Base-by-base conservation (phyloP, 2,797 vertebrate genomes). In the Staurois parvus region DNA sequence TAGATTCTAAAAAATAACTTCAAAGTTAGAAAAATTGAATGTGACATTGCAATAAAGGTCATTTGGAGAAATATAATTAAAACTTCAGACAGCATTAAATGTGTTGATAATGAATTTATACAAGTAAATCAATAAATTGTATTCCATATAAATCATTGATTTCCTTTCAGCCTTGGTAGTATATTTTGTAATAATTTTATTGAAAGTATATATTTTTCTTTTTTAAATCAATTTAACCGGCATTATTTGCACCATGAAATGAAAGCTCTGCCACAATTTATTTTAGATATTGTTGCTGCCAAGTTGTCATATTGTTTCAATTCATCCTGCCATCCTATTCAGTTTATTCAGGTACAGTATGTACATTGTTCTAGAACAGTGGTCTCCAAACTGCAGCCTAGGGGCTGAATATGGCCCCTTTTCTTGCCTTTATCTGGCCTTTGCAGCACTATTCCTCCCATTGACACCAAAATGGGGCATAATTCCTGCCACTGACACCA, bases 31-130 rank as follows among this genome's bases (percentile, higher is more conserved):
- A 52, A 77, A 81, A 84, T 84, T 13, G 30, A 64, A 82, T 72
- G 48, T 82, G 79, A 82, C 67, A 78, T 86, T 66, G 76, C 37
- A 81, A 42, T 40, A 82, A 72, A 72, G 67, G 79, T 86, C 67
- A 82, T 26, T 86, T 70, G 17, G 48, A 62, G 26, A 86, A 67
- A 82, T 81, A 77, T 81, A 82, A 77, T 82, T 85, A 77, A 62
- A 81, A 86, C 52, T 86, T 82, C 73, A 77, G 48, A 64, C 52
- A 82, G 24, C 15, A 80, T 80, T 80, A 85, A 68, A 74, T 67
- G 37, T 48, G 11, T 9, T 29, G 56, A 42, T 68, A 85, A 80
- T 74, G 42, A 80, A 72, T 85, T 79, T 15, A 52, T 52, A 52
- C 0, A 52, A 64, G 26, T 64, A 64, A 26, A 64, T 67, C 77